A percentile compares a stretch with the other conserved stretches of the same genome.
Evolutionary conservation across 2,113 vertebrate genomes (phyloP).

Genomic region (Siniperca chuatsi): DNA sequence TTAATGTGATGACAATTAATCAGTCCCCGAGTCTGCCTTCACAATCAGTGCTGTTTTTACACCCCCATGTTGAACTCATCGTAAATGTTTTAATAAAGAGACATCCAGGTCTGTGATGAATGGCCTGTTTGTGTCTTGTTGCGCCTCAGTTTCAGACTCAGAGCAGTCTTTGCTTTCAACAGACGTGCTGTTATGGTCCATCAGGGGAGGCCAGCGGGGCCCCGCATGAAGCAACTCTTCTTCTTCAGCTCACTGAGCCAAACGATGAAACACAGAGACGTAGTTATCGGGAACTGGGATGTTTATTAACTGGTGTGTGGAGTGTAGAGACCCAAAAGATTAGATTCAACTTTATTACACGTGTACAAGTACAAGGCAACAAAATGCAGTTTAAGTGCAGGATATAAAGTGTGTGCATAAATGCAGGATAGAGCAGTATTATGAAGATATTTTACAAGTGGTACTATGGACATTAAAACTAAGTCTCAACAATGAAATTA

Average conservation of each 20-base stretch:
- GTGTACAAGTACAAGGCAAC: no score
- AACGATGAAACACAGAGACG: slow-evolving; percentile 14
- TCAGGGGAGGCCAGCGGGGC: slow-evolving; percentile 3
- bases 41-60: slow-evolving; percentile 16
- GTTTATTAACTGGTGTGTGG: background rate
- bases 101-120: slow-evolving; percentile 47
- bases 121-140: slow-evolving; percentile 52
- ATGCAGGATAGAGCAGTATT: no score
- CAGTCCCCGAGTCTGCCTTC: background rate
- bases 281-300: background rate
- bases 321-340: background rate
- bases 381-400: no score
- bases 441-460: no score
- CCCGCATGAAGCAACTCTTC: slow-evolving; percentile 30
- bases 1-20: slow-evolving; percentile 7
- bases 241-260: slow-evolving; percentile 4
- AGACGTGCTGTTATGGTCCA: slow-evolving; percentile 54
- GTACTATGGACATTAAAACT: no score
- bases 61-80: slow-evolving; percentile 15
- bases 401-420: no score
- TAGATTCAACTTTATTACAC: no score
- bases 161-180: slow-evolving; percentile 40
- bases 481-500: background rate
- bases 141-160: slow-evolving; percentile 15
- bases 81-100: slow-evolving; percentile 28